These are phyloP conservation scores for Ganaspis sp. DNA, from an alignment of 1,140 invertebrate genomes.

Conservation along the genomic window DNA sequence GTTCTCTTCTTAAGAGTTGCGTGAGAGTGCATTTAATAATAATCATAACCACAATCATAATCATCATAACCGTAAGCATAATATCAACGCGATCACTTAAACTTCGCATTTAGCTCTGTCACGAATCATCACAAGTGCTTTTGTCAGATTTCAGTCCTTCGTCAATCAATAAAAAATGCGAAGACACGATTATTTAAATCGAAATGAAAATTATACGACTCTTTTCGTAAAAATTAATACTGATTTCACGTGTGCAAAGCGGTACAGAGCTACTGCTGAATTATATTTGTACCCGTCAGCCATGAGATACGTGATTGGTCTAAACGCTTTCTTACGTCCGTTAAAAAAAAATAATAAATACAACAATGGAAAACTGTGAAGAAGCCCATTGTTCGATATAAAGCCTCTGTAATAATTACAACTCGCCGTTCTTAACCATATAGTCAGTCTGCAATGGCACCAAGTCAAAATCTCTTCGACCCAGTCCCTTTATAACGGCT, in stretches of 20 bases:
- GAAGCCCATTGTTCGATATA: conserved; percentile 25
- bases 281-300: conserved; percentile 57
- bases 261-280: conserved; percentile 54
- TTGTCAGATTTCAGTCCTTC: neutral
- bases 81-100: conserved; percentile 24
- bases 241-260: conserved; percentile 50
- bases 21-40: conserved; percentile 24
- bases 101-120: conserved; percentile 13
- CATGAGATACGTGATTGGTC: conserved; percentile 48
- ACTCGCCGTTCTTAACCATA: conserved; percentile 12
- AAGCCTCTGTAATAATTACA: conserved; percentile 20
- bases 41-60: conserved; percentile 23
- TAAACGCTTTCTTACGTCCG: neutral
- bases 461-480: neutral
- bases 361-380: conserved; percentile 20
- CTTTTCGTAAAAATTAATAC: conserved; percentile 1
- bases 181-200: neutral
- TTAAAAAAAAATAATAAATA: conserved; percentile 33
- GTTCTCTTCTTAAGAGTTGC: conserved; percentile 11
- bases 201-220: neutral
- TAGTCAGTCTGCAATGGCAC: conserved; percentile 22
- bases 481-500: neutral
- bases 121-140: conserved; percentile 13
- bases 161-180: conserved; percentile 4
- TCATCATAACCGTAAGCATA: conserved; percentile 23